Evolutionary conservation across 2,888 invertebrate genomes (phyloP).

Genomic region (Sclerodermus sp.): DNA sequence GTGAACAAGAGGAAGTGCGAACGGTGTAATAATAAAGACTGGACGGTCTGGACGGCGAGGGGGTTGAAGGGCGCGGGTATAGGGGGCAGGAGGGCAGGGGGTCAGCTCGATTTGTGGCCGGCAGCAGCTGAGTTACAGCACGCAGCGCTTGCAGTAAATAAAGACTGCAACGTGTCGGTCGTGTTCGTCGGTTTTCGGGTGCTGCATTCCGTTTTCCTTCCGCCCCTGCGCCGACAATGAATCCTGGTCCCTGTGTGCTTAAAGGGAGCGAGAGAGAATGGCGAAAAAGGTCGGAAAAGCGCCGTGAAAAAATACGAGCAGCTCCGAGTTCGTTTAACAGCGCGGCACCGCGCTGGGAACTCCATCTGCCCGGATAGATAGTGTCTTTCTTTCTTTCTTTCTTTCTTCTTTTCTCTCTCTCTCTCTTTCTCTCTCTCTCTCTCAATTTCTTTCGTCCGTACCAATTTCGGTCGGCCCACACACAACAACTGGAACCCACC

Average conservation of each 20-base stretch:
- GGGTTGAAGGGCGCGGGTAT: too few species aligned
- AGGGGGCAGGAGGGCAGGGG: slow-evolving; percentile 4
- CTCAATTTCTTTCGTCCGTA: too few species aligned
- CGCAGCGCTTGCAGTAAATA: background rate
- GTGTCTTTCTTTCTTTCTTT: background rate
- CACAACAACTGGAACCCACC: slow-evolving; percentile 9
- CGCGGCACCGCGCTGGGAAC: background rate
- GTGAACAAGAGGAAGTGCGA: too few species aligned
- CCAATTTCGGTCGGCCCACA: slow-evolving; percentile 2
- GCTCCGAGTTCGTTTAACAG: slow-evolving; percentile 35
- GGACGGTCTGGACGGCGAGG: too few species aligned
- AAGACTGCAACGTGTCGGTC: too few species aligned
- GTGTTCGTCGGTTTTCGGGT: slow-evolving; percentile 3
- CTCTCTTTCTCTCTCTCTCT: background rate
- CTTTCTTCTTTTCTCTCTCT: background rate
- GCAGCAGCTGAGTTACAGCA: slow-evolving; percentile 26
- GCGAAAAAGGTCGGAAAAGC: slow-evolving; percentile 15
- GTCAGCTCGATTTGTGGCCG: slow-evolving; percentile 22
- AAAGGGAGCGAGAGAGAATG: slow-evolving; percentile 1
- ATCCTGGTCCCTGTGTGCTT: too few species aligned
- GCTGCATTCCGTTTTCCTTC: slow-evolving; percentile 14
- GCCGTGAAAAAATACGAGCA: slow-evolving; percentile 30
- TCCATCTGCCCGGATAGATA: too few species aligned
- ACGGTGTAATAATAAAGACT: too few species aligned
- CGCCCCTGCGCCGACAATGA: background rate